Conservation (phyloP, 1,140 invertebrate species). For the Bursaphelenchus mucronatus region DNA sequence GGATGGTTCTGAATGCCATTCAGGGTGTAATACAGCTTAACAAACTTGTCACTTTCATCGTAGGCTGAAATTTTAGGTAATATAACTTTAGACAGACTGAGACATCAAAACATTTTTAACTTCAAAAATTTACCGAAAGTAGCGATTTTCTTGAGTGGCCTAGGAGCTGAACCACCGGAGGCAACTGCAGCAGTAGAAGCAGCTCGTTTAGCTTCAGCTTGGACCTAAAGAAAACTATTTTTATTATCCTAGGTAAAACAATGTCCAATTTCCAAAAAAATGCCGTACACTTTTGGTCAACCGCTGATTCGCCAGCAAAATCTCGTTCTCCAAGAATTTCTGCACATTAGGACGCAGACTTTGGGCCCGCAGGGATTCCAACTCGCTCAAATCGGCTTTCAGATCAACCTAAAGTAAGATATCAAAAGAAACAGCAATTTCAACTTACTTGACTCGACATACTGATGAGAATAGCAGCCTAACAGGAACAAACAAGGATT, state of each 20-base stretch:
- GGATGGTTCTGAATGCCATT: slow-evolving; percentile 32
- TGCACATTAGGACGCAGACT: slow-evolving; percentile 21
- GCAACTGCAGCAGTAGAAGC: background rate
- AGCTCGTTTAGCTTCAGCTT: slow-evolving; percentile 8
- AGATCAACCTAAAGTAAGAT: background rate
- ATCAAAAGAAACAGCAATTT: background rate
- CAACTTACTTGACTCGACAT: too few relatives aligned
- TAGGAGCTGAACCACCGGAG: background rate
- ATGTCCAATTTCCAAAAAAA: too few relatives aligned
- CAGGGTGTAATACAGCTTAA: slow-evolving; percentile 49
- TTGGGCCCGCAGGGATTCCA: slow-evolving; percentile 9
- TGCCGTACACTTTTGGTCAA: slow-evolving; percentile 10
- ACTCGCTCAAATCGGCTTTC: slow-evolving; percentile 19
- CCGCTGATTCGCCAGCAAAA: background rate
- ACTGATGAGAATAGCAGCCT: too few relatives aligned
- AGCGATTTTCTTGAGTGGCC: slow-evolving; percentile 43
- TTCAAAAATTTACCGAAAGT: slow-evolving; percentile 40
- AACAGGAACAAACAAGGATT: too few relatives aligned
- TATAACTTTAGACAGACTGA: background rate
- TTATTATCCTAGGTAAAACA: too few relatives aligned
- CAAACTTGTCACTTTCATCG: slow-evolving; percentile 53
- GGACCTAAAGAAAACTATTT: background rate
- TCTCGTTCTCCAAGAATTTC: slow-evolving; percentile 22
- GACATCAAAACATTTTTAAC: background rate
- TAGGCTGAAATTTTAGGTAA: slow-evolving; percentile 34